Base-by-base conservation (phyloP, 1,140 invertebrate genomes). In the Achatina immaculata region DNA sequence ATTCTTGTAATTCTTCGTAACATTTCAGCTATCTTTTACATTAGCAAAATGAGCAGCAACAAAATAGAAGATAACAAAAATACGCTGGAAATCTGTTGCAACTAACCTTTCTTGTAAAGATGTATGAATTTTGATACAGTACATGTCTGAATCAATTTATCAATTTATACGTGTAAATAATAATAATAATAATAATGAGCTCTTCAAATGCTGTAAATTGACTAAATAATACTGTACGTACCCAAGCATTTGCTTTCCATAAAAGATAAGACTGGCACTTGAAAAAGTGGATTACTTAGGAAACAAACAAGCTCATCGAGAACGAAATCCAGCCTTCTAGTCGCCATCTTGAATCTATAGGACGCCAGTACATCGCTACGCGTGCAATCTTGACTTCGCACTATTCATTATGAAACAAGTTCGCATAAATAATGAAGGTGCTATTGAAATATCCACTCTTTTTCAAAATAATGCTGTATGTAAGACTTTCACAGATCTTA, bases 201-300 rank as follows among this genome's bases (percentile, higher is more conserved):
- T 24, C 34, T 28, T n/a, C 34, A 72, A 7, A 3, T 34, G 6
- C 31, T 38, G 42, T 14, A 4, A 72, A n/a, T 38, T 21, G 31
- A n/a, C n/a, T n/a, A n/a, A n/a, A n/a, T n/a, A n/a, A n/a, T n/a
- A n/a, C n/a, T n/a, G n/a, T 36, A 81, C 89, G 84, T 86, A 90
- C 89, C 87, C 81, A 89, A 74, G 75, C 88, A 90, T 66, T 88
- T 80, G 69, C 82, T 83, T 68, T 90, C 89, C 85, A 90, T 88
- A 78, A 89, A 90, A 16, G 89, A 86, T 45, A 87, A 74, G 19
- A 90, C 87, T 0, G 89, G 89, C 48, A 88, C 83, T 73, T 89
- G 88, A 81, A 90, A 90, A 7, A 90, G 80, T 16, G 88, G 88
- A 78, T 86, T 86, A 45, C 86, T 85, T 11, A 89, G 79, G 75